Conservation (phyloP, 2,113 vertebrate species). For the Cygnus buccinator region DNA sequence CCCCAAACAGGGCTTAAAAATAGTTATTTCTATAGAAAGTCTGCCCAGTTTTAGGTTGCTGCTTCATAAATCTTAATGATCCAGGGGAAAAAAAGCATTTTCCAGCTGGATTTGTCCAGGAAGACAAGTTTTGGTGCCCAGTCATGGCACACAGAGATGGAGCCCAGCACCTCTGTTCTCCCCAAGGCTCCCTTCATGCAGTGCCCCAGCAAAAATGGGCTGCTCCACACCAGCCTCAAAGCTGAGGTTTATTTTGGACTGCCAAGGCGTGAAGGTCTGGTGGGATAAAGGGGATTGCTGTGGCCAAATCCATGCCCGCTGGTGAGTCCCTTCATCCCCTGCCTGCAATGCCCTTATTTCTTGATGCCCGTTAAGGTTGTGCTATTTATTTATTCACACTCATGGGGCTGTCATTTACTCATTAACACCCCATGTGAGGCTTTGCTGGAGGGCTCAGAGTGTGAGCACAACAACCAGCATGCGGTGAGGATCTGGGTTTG, state of each 20-base stretch:
- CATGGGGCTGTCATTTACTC: not conserved
- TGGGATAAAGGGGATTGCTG: not conserved
- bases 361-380: not conserved
- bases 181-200: not conserved
- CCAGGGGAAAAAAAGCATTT: not conserved
- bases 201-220: not conserved
- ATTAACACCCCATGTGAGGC: not conserved
- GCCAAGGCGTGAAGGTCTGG: not conserved
- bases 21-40: not conserved
- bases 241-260: not conserved
- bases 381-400: not conserved
- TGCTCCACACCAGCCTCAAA: not conserved
- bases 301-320: not conserved
- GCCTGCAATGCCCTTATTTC: not conserved
- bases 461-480: accelerated
- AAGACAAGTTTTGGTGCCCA: not conserved
- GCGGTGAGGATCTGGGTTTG: not conserved
- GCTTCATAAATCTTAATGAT: not conserved
- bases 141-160: not conserved
- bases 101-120: not conserved
- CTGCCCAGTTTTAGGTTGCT: not conserved
- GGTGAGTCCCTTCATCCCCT: not conserved
- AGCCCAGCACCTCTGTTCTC: not conserved
- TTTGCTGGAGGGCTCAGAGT: not conserved
- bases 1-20: not conserved